Conservation (phyloP, 2,113 vertebrate species). For the Romanogobio albipinnatus region DNA sequence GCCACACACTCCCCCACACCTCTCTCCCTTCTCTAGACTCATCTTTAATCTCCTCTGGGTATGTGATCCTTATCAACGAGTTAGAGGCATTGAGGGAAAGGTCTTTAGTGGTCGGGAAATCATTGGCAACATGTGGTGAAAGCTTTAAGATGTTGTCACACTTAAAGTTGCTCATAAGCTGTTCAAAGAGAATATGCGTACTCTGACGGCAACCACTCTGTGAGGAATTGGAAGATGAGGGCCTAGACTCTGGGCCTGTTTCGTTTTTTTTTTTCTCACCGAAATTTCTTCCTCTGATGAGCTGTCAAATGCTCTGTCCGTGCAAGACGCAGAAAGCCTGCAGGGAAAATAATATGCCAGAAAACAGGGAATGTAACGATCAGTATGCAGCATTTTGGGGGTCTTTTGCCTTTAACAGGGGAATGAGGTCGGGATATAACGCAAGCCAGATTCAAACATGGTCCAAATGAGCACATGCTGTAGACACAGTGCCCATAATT, state of each 20-base stretch:
- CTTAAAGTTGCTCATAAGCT: conserved; percentile 86
- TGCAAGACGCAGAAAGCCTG: not conserved
- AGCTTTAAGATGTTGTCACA: conserved; percentile 89
- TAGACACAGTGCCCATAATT: not conserved
- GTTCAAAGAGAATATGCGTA: conserved; percentile 81
- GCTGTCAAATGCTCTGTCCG: not conserved
- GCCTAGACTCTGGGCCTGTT: not conserved
- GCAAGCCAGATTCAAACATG: not conserved
- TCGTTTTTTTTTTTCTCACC: not conserved
- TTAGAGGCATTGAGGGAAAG: conserved; percentile 80
- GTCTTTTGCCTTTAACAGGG: not conserved
- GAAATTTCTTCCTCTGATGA: conserved; percentile 45
- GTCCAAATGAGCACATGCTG: not conserved
- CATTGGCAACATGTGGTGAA: conserved; percentile 82
- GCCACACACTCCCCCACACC: conserved; percentile 59
- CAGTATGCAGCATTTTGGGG: not conserved
- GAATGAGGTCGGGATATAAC: not conserved
- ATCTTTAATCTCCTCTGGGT: conserved; percentile 76
- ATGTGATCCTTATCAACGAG: conserved; percentile 78
- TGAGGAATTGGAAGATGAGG: conserved; percentile 39
- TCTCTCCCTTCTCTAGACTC: conserved; percentile 61
- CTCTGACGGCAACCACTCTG: conserved; percentile 64
- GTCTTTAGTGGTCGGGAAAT: conserved; percentile 80
- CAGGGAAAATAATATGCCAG: conserved; percentile 2
- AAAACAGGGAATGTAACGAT: conserved; percentile 42